Percentiles rank a stretch among this genome's conserved stretches.
These are phyloP conservation scores for Apodemus sylvaticus DNA, from an alignment of 2,113 vertebrate species.

Conservation along the genomic window DNA sequence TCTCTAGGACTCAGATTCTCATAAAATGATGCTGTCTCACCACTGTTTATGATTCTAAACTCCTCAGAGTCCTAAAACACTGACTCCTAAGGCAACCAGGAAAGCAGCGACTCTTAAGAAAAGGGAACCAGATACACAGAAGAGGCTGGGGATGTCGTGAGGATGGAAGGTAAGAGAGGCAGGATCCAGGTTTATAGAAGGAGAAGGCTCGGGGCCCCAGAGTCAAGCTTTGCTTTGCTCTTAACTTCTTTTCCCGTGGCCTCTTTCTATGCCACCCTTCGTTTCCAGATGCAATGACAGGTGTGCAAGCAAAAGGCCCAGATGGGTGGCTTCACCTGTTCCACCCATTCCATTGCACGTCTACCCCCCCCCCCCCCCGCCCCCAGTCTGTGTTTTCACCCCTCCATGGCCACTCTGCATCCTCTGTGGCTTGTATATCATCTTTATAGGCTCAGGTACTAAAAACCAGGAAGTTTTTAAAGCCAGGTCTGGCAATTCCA, in stretches of 20 bases:
- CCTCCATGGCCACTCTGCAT: constrained; percentile 10
- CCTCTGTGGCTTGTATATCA: constrained; percentile 66
- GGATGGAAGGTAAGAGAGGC: neutral
- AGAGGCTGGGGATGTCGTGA: neutral
- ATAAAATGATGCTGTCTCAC: neutral
- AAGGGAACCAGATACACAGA: neutral
- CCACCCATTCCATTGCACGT: neutral
- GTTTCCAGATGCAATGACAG: constrained; percentile 53
- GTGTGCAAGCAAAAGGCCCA: neutral
- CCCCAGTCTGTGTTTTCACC: neutral
- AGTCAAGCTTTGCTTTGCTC: neutral
- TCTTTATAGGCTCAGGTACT: constrained; percentile 75
- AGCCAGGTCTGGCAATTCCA: constrained; percentile 64
- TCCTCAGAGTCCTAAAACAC: neutral
- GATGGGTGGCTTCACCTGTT: neutral
- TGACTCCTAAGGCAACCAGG: neutral
- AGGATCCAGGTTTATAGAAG: neutral
- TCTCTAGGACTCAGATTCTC: neutral
- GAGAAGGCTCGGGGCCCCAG: neutral
- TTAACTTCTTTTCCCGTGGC: neutral
- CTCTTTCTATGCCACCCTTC: neutral
- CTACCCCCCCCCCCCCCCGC: neutral
- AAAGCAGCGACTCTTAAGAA: neutral
- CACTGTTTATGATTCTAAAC: neutral
- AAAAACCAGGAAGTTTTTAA: constrained; percentile 80